Conservation (phyloP, 2,797 vertebrate genomes). For the Jordanella pulchra region DNA sequence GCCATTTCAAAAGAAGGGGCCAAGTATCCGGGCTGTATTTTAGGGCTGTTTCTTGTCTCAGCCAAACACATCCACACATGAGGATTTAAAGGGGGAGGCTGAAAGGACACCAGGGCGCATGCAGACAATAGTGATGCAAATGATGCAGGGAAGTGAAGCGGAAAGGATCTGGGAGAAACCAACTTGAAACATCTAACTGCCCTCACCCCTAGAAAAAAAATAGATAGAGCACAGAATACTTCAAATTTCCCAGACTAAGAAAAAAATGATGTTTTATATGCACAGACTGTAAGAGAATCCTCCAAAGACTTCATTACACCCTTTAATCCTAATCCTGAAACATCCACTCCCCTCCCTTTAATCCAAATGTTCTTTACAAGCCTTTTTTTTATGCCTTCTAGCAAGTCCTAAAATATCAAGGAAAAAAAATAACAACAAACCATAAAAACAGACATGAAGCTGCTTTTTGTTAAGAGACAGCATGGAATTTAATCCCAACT, state of each 20-base stretch:
- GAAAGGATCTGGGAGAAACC: constrained; percentile 33
- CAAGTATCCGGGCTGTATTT: not conserved
- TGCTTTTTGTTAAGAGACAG: not conserved
- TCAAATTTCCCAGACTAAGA: constrained; percentile 36
- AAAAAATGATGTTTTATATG: not conserved
- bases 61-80: not conserved
- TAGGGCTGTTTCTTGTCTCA: not conserved
- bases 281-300: not conserved
- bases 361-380: constrained; percentile 16
- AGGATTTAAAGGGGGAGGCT: constrained; percentile 7
- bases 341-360: constrained; percentile 5
- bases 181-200: constrained; percentile 16
- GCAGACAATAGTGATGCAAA: constrained; percentile 32
- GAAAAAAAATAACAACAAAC: not conserved
- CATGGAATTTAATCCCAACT: constrained; percentile 22
- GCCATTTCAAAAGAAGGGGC: constrained; percentile 9
- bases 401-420: not conserved
- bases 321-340: constrained; percentile 30
- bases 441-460: not conserved
- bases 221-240: not conserved
- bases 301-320: constrained; percentile 14
- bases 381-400: not conserved
- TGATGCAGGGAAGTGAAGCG: not conserved
- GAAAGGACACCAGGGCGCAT: constrained; percentile 24
- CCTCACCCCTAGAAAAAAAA: not conserved